Base-by-base conservation (phyloP, 2,797 vertebrate species). In the Pangasius macronema region DNA sequence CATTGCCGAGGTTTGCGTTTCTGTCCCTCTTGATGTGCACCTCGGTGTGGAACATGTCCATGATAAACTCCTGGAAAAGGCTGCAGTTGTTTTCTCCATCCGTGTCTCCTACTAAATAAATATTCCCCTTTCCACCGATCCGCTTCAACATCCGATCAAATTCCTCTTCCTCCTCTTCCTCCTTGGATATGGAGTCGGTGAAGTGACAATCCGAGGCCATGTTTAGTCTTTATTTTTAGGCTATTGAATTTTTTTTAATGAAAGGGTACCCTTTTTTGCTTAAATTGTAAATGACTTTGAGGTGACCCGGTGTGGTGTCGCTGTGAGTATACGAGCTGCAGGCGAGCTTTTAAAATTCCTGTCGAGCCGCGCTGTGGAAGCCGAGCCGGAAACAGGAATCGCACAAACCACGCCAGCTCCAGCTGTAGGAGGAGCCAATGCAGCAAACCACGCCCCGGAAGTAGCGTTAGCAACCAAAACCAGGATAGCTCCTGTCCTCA, bases 41-140 rank as follows among this genome's bases (percentile, higher is more conserved):
- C 16, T 82, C 72, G 85, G 4, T 80, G 83, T 63, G 16, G 87
- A 96, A 96, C 92, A 96, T 87, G 30, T 94, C 94, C 2, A 87
- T 82, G 11, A 95, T 49, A 42, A 96, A 95, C 91, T 96, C 95
- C 67, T 92, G 89, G 49, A 96, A 73, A 18, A 93, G 33, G 2
- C 67, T 91, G 13, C 82, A 57, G 86, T 72, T 83, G 82, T 55
- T 72, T 39, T 84, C 82, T 67, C 65, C 42, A 57, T 87, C 59
- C 5, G 27, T 87, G 27, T 95, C 94, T 53, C 94, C 91, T 30
- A 96, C 93, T 86, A 96, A 72, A 90, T 94, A 91, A 82, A 96
- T 93, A 89, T 87, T 93, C 85, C 95, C 94, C 86, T 90, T 94
- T 0, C 96, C 96, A 20, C 96, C 96, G 82, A 96, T 94, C 33